Conservation (phyloP, 2,888 invertebrate species). For the Euclidia mi region DNA sequence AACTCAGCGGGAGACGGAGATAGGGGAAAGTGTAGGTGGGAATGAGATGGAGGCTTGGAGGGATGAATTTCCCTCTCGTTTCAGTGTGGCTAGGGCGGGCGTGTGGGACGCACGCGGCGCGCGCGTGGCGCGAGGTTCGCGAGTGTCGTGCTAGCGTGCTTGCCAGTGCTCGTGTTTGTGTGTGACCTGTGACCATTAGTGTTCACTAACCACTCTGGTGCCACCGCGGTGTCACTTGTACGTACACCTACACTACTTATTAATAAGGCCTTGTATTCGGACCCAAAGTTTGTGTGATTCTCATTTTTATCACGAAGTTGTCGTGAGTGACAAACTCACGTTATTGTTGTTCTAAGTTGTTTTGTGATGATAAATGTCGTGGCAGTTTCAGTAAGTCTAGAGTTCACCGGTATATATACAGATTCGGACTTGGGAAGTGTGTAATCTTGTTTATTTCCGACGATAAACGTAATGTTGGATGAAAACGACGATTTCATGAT, state of each 20-base stretch:
- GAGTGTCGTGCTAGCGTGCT: slow-evolving; percentile 11
- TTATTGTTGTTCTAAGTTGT: background rate
- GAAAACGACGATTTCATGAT: too few relatives aligned
- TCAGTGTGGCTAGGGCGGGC: slow-evolving; percentile 73
- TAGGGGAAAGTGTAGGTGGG: slow-evolving; percentile 49
- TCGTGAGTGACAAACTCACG: background rate
- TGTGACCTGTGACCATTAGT: background rate
- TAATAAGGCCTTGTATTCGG: slow-evolving; percentile 3
- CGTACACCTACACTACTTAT: slow-evolving; percentile 18
- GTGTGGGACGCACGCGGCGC: slow-evolving; percentile 51
- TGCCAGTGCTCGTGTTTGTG: slow-evolving; percentile 12
- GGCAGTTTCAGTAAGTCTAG: background rate
- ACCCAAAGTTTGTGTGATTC: slow-evolving; percentile 1
- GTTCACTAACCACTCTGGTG: background rate
- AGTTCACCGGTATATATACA: too few relatives aligned
- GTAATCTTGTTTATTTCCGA: too few relatives aligned
- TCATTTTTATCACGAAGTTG: too few relatives aligned
- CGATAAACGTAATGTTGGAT: too few relatives aligned
- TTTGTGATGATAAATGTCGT: background rate
- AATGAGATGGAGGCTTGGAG: slow-evolving; percentile 60
- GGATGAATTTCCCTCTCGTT: slow-evolving; percentile 86
- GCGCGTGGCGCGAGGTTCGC: slow-evolving; percentile 36
- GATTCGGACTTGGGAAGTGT: too few relatives aligned
- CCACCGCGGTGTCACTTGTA: slow-evolving; percentile 1
- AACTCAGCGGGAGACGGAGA: slow-evolving; percentile 63